These are phyloP conservation scores for Melinaea marsaeus DNA, from an alignment of 2,888 invertebrate genomes.

Conservation along the genomic window DNA sequence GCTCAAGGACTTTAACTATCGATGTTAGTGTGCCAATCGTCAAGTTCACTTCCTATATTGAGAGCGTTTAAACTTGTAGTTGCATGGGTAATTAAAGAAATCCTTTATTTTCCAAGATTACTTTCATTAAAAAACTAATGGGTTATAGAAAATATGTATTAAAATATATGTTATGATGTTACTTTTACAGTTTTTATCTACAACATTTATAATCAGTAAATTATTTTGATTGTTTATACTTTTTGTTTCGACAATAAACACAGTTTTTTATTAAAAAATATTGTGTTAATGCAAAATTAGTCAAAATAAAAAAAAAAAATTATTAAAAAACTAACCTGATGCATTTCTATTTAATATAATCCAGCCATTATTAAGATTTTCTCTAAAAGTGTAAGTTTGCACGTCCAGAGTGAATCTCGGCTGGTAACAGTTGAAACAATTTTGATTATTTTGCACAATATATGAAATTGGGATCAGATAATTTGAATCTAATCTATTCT, in stretches of 20 bases:
- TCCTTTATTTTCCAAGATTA: no score
- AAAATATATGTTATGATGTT: no score
- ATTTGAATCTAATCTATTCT: conserved; percentile 48
- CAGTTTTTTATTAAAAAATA: no score
- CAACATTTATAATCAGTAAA: no score
- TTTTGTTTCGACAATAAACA: no score
- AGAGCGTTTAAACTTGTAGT: neutral
- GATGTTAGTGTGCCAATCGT: conserved; percentile 28
- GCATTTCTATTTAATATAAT: conserved; percentile 66
- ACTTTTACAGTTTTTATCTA: no score
- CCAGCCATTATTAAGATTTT: conserved; percentile 66
- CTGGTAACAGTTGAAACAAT: conserved; percentile 64
- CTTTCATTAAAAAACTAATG: no score
- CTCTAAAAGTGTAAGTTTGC: conserved; percentile 61
- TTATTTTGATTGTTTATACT: no score
- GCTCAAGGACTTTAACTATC: conserved; percentile 48
- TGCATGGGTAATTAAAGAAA: neutral
- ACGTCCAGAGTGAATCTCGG: conserved; percentile 60
- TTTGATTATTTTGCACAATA: conserved; percentile 54
- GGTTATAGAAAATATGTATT: no score
- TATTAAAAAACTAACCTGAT: conserved; percentile 45
- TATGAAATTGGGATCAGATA: conserved; percentile 67
- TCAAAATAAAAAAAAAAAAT: neutral
- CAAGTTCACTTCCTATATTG: conserved; percentile 22
- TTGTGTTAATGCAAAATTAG: no score